phyloP scores from a whole-genome alignment of 2,113 vertebrate genomes.

The Forbesichthys papilliferus region DNA sequence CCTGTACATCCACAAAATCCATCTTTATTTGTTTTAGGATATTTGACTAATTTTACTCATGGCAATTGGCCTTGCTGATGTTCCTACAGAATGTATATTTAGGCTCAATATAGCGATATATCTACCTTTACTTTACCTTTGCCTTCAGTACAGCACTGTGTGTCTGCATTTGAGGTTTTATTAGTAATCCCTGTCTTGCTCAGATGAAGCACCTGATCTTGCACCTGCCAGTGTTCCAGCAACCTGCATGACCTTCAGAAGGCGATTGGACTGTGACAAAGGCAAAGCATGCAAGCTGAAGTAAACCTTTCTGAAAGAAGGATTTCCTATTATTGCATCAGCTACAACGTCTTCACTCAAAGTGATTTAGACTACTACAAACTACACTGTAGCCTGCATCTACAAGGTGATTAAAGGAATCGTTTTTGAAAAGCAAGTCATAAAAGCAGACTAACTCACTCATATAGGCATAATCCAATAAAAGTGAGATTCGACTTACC shows the following conservation, averaged over 20 bases:
- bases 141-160: not conserved
- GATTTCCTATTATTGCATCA: constrained; percentile 21
- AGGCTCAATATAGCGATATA: too few species aligned
- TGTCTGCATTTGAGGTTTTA: not conserved
- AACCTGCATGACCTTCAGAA: not conserved
- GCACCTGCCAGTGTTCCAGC: not conserved
- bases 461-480: not conserved
- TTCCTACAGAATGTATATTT: too few species aligned
- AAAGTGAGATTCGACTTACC: constrained; percentile 73
- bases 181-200: not conserved
- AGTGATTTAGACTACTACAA: not conserved
- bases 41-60: too few species aligned
- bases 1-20: too few species aligned
- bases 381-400: too few species aligned
- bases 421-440: not conserved
- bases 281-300: not conserved
- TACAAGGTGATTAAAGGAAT: not conserved
- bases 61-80: too few species aligned
- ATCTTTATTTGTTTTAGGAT: too few species aligned
- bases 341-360: not conserved
- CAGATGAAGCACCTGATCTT: not conserved
- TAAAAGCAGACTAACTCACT: not conserved
- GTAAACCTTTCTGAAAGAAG: not conserved
- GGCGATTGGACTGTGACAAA: not conserved
- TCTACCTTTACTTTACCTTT: not conserved